Base-by-base conservation (phyloP, 1,140 invertebrate species). In the Tribolium madens region DNA sequence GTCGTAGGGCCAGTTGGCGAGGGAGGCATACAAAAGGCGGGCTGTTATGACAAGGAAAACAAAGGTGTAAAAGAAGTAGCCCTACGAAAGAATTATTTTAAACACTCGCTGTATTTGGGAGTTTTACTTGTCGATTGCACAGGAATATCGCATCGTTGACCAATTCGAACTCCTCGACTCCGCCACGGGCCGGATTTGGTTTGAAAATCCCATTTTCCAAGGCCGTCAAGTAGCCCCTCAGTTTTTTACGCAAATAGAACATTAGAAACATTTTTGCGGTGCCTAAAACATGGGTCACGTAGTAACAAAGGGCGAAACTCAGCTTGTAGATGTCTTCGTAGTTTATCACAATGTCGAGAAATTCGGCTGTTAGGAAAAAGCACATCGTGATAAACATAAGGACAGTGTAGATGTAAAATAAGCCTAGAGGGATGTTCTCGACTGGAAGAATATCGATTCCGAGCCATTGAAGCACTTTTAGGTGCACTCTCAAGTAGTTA, bases 251-350 rank as follows among this genome's bases (percentile, higher is more conserved):
- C 18, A 60, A 17, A 12, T 7, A 6, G 14, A 71, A 21, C 15
- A 75, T 71, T 12, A 64, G 9, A 33, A 60, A 57, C 26, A 57
- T 60, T 14, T 57, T 57, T 2, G 52, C 50, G 0, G 73, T 73
- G 70, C 77, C 77, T 47, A 75, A 26, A 46, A 74, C 3, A 33
- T 76, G 74, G 9, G 70, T 76, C 0, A 73, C 14, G n/a, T 18
- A 15, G 13, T 64, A 79, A n/a, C 69, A 48, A n/a, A 76, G 2
- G 7, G 6, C 52, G 47, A 73, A 76, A 5, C 36, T 76, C 9
- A 73, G 14, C 6, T 26, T 76, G 21, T 76, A 31, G n/a, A 79
- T 12, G 42, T 75, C 57, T 21, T 48, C 46, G 10, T 18, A 53
- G n/a, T 50, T 48, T 5, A 50, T 1, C 2, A 73, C 15, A 2